Conservation (phyloP, 2,113 vertebrate species). For the Plecturocebus donacophilus region DNA sequence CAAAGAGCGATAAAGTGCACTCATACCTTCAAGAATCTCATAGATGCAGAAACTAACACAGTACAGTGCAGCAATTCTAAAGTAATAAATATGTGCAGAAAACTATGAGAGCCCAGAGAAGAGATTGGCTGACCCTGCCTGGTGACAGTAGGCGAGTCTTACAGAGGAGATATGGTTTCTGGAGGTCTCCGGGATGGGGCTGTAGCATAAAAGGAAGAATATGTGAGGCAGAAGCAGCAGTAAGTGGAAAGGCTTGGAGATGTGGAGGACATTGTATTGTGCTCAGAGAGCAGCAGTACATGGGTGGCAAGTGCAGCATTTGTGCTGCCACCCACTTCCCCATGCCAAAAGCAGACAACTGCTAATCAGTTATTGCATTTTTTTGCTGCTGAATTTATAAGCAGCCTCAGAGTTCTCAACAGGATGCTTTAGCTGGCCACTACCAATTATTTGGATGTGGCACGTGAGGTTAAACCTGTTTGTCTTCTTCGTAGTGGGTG, state of each 20-base stretch:
- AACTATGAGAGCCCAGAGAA: background rate
- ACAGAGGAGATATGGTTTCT: background rate
- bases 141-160: background rate
- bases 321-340: background rate
- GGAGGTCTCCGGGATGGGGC: background rate
- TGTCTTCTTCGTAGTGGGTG: slow-evolving; percentile 43
- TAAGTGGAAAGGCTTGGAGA: background rate
- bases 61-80: background rate
- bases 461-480: slow-evolving; percentile 61
- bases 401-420: slow-evolving; percentile 24
- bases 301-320: background rate
- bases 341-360: background rate
- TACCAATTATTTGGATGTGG: slow-evolving; percentile 52
- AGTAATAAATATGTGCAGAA: background rate
- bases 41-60: background rate
- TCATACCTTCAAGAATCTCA: background rate
- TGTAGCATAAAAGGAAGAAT: background rate
- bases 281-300: background rate
- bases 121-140: background rate
- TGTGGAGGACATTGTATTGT: background rate
- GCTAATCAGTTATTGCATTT: slow-evolving; percentile 7
- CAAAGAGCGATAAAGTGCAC: background rate
- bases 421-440: slow-evolving; percentile 41
- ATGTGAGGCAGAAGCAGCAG: background rate
- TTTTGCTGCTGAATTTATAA: slow-evolving; percentile 50